phyloP scores from a whole-genome alignment of 2,888 invertebrate genomes.

The Crepidodera aurea region DNA sequence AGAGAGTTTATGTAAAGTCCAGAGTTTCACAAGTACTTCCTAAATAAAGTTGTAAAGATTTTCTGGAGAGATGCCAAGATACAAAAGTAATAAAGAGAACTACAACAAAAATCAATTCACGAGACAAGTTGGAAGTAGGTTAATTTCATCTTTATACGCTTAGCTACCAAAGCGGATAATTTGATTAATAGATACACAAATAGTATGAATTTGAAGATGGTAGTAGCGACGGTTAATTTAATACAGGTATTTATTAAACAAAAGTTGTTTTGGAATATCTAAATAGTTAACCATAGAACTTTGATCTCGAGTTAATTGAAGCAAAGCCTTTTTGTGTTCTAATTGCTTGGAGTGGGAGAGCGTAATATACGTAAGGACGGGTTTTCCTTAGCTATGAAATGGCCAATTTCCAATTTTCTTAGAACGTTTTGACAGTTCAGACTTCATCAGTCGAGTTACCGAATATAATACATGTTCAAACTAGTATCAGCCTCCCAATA shows the following conservation, averaged over 20 bases:
- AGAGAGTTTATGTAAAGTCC: constrained; percentile 6
- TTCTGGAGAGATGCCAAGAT: constrained; percentile 8
- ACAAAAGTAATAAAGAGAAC: constrained; percentile 12
- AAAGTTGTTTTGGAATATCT: constrained; percentile 1
- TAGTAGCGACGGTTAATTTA: neutral
- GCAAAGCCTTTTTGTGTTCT: too few relatives aligned
- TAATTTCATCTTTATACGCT: constrained; percentile 6
- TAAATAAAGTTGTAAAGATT: constrained; percentile 12
- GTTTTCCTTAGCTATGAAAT: too few relatives aligned
- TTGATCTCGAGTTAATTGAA: too few relatives aligned
- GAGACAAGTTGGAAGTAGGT: constrained; percentile 9
- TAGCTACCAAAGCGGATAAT: constrained; percentile 1
- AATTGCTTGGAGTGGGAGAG: too few relatives aligned
- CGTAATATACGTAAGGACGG: too few relatives aligned
- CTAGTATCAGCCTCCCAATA: too few relatives aligned
- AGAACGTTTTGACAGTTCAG: too few relatives aligned
- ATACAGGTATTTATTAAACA: neutral
- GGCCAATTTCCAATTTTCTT: too few relatives aligned
- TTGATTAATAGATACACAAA: constrained; percentile 12
- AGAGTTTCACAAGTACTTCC: constrained; percentile 8
- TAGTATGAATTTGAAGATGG: constrained; percentile 2
- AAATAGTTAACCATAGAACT: too few relatives aligned
- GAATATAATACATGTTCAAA: too few relatives aligned
- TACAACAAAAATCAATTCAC: constrained; percentile 10
- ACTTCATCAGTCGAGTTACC: too few relatives aligned